Base-by-base conservation (phyloP, 2,113 vertebrate genomes). In the Odobenus rosmarus region DNA sequence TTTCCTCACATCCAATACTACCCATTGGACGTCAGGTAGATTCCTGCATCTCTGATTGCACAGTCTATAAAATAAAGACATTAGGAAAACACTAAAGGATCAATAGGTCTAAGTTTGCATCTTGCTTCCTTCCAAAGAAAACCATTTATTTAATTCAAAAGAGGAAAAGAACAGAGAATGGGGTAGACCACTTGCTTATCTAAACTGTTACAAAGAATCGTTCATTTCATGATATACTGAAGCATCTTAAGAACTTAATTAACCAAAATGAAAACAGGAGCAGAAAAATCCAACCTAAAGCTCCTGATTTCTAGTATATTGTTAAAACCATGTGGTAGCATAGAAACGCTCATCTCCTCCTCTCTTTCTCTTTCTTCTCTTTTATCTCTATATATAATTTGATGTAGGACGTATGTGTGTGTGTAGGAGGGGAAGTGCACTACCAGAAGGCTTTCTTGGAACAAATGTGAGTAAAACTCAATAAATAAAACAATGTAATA, bases 121-220 rank as follows among this genome's bases (percentile, higher is more conserved):
- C 24, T 23, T 61, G 7, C 26, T 33, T 88, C 23, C 69, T 93
- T 93, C 39, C 49, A 96, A 90, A 90, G 71, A 64, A 95, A 85
- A 97, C n/a, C 3, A 84, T 77, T 74, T 71, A 51, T 90, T 97
- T 82, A 64, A 93, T 82, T 81, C 69, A 86, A 93, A 96, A 80
- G 7, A 87, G 46, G 18, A 91, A 92, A 79, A 84, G 23, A 95
- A 93, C 7, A 89, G 16, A 88, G 10, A 84, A 24, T 72, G 23
- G 5, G 24, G 12, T 84, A 84, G 36, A 86, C 59, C 0, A 46
- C 0, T 11, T 59, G 6, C 5, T 79, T 91, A 42, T 49, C 10
- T 81, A 57, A 93, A 61, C 19, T 39, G 0, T 72, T 88, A 55
- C 31, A 90, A 83, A 92, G 14, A 88, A 57, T 16, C 5, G 4